Base-by-base conservation (phyloP, 2,113 vertebrate species). In the Steatornis caripensis region DNA sequence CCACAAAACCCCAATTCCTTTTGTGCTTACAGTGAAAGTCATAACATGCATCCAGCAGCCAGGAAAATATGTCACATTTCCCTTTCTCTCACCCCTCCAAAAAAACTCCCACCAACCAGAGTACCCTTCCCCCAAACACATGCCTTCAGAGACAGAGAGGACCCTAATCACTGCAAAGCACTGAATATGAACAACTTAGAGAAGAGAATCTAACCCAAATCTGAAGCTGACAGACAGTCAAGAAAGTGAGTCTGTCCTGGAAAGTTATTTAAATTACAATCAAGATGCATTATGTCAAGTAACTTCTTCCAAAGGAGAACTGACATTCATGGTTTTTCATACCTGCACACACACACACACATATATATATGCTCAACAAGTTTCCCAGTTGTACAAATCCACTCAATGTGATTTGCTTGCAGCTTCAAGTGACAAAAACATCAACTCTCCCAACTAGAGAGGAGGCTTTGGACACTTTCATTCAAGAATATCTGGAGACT, bases 181-280 rank as follows among this genome's bases (percentile, higher is more conserved):
- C 16, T 29, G 39, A 24, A 48, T 2, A 22, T 39, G 37, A 77
- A 55, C 39, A 84, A 55, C 11, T 10, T 15, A 49, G 36, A 57
- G 24, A 84, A 84, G 45, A 80, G 19, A 94, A 34, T 23, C 34
- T 65, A 74, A 74, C 10, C 10, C 10, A 66, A 80, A 32, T 36
- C 62, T 80, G 58, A 77, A 80, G 82, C 0, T 86, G 41, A 84
- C 3, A 5, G 69, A 16, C 6, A 51, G 70, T 17, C 41, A 65
- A 48, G 54, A 46, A 64, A 77, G 22, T 23, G 39, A 93, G 36
- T 10, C 13, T 70, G 19, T 37, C 30, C 70, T 76, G 48, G 23
- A 94, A 94, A 82, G 79, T 72, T 51, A 90, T 46, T 83, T 88
- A 64, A 95, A 93, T 70, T 81, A 54, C 32, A 93, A 90, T 66